phyloP scores from a whole-genome alignment of 2,888 invertebrate species.

The Yponomeuta cagnagella region DNA sequence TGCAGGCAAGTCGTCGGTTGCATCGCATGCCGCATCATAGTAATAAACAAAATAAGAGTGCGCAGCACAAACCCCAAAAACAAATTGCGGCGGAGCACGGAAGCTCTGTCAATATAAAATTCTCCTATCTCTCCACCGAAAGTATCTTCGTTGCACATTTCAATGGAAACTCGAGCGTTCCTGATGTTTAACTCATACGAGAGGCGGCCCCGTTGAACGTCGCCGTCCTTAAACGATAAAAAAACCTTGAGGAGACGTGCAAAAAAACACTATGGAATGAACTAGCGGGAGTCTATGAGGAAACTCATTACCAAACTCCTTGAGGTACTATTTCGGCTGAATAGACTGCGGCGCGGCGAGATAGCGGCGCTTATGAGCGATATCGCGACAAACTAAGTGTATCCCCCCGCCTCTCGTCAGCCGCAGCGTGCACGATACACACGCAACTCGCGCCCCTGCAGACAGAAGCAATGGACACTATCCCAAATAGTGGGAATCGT shows the following conservation, averaged over 20 bases:
- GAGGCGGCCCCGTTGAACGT: slow-evolving; percentile 10
- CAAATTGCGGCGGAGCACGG: no score
- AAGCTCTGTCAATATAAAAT: neutral
- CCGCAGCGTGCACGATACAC: no score
- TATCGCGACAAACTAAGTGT: slow-evolving; percentile 70
- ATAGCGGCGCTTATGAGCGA: slow-evolving; percentile 68
- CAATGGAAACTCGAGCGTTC: slow-evolving; percentile 1
- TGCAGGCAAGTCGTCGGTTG: no score
- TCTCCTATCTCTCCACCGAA: neutral
- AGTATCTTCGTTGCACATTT: slow-evolving; percentile 6
- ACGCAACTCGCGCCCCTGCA: no score
- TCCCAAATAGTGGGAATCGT: no score
- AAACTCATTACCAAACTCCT: slow-evolving; percentile 71
- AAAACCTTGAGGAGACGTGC: slow-evolving; percentile 21
- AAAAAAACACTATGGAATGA: slow-evolving; percentile 49
- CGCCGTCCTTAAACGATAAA: slow-evolving; percentile 13
- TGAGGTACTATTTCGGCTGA: slow-evolving; percentile 71
- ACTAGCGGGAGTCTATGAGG: slow-evolving; percentile 51
- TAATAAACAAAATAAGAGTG: neutral
- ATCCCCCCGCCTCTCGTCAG: slow-evolving; percentile 21
- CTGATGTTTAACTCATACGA: slow-evolving; percentile 5
- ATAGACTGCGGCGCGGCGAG: slow-evolving; percentile 49
- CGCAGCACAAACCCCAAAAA: neutral
- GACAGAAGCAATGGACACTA: no score
- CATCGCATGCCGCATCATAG: no score